Percentiles rank a stretch among this genome's conserved stretches.
phyloP scores from a whole-genome alignment of 2,888 invertebrate species.

The Calameuta filiformis region DNA sequence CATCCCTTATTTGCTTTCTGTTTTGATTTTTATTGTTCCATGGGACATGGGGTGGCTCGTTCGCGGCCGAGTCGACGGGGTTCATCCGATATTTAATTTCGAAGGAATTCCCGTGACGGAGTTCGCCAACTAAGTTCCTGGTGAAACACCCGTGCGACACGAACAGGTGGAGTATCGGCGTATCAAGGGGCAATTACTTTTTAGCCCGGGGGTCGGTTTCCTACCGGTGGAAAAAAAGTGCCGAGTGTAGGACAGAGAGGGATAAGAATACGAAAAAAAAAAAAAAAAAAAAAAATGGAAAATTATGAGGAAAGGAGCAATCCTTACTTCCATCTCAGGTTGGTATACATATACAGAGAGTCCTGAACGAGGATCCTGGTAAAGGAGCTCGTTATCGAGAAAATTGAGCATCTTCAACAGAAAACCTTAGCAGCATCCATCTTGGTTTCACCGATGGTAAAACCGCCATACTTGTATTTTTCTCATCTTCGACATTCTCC shows the following conservation, averaged over 20 bases:
- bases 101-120: conserved; percentile 37
- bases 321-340: background rate
- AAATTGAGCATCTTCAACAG: background rate
- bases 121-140: conserved; percentile 43
- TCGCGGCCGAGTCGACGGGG: background rate
- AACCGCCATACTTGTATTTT: background rate
- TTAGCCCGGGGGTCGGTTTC: conserved; percentile 31
- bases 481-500: background rate
- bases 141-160: conserved; percentile 40
- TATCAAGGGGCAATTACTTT: conserved; percentile 50
- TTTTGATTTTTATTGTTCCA: conserved; percentile 52
- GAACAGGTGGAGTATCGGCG: conserved; percentile 48
- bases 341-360: background rate
- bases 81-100: conserved; percentile 57
- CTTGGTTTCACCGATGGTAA: background rate
- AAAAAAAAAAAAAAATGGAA: background rate
- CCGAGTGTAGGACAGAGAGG: background rate
- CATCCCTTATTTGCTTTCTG: conserved; percentile 52
- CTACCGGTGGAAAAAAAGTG: background rate
- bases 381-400: conserved; percentile 2
- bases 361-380: background rate
- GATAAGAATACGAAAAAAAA: background rate
- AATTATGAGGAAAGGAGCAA: background rate
- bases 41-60: background rate
- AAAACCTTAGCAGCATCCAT: background rate